phyloP scores from a whole-genome alignment of 64 coral and sea anemone genomes.

The Montipora sp. region DNA sequence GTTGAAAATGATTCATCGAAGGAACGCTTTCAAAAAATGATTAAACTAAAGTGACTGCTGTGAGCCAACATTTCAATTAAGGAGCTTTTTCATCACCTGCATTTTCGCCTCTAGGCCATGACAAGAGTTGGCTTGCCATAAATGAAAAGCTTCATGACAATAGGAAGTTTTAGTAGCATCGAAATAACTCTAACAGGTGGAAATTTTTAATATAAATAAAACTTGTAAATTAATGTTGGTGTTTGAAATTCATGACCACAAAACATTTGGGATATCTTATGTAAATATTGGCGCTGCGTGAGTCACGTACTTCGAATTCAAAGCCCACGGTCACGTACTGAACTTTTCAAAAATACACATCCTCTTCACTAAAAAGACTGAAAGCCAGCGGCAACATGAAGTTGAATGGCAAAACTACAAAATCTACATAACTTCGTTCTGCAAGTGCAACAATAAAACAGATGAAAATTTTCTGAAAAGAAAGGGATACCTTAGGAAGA shows the following conservation, averaged over 20 bases:
- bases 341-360: background rate
- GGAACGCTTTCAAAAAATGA: background rate
- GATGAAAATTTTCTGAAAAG: too few relatives aligned
- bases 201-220: conserved; percentile 25
- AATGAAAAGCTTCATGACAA: background rate
- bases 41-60: background rate
- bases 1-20: background rate
- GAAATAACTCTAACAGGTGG: conserved; percentile 15
- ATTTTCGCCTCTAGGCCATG: too few relatives aligned
- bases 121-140: too few relatives aligned
- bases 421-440: too few relatives aligned
- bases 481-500: too few relatives aligned
- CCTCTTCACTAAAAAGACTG: too few relatives aligned
- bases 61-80: too few relatives aligned
- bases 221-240: background rate
- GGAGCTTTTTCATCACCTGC: too few relatives aligned
- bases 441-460: too few relatives aligned
- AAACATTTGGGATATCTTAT: background rate
- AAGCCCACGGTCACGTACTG: background rate
- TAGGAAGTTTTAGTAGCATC: background rate
- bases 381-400: too few relatives aligned
- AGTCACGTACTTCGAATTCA: background rate
- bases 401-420: too few relatives aligned
- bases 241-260: background rate
- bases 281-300: background rate